Conservation (phyloP, 2,888 invertebrate genomes). For the Lagria hirta region DNA sequence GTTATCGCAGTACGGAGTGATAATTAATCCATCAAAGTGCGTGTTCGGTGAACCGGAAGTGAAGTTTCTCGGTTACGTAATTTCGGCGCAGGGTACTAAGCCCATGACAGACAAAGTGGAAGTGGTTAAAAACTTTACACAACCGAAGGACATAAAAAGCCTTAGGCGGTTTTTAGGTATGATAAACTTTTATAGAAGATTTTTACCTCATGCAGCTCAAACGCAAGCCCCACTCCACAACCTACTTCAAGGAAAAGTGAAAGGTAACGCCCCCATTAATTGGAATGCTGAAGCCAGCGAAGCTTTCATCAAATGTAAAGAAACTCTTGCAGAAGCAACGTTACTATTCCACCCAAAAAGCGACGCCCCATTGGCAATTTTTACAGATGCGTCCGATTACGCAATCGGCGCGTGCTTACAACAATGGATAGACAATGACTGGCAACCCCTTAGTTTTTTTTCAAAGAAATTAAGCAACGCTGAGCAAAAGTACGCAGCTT, state of each 20-base stretch:
- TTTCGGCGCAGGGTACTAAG: slow-evolving; percentile 35
- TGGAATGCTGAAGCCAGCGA: slow-evolving; percentile 32
- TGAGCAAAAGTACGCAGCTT: slow-evolving; percentile 25
- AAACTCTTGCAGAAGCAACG: slow-evolving; percentile 36
- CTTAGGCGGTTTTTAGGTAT: slow-evolving; percentile 44
- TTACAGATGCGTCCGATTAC: slow-evolving; percentile 47
- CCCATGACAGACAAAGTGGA: slow-evolving; percentile 39
- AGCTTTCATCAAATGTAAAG: slow-evolving; percentile 30
- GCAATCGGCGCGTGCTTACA: slow-evolving; percentile 49
- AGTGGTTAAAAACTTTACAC: slow-evolving; percentile 35
- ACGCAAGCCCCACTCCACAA: slow-evolving; percentile 46
- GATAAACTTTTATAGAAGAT: slow-evolving; percentile 47
- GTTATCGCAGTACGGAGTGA: slow-evolving; percentile 34
- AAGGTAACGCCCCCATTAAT: too few relatives aligned
- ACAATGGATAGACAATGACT: slow-evolving; percentile 34
- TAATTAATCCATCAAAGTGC: slow-evolving; percentile 42
- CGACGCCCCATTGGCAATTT: slow-evolving; percentile 37
- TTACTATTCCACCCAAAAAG: slow-evolving; percentile 41
- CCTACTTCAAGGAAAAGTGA: too few relatives aligned
- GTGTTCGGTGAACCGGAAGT: slow-evolving; percentile 30
- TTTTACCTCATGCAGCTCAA: slow-evolving; percentile 43
- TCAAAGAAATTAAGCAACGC: slow-evolving; percentile 42
- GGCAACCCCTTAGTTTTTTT: slow-evolving; percentile 49
- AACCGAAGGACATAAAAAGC: slow-evolving; percentile 37
- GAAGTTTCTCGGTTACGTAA: slow-evolving; percentile 19